A percentile compares a stretch with the other conserved stretches of the same genome.
Evolutionary conservation across 2,113 vertebrate genomes (phyloP).

Genomic region (Rattus rattus): DNA sequence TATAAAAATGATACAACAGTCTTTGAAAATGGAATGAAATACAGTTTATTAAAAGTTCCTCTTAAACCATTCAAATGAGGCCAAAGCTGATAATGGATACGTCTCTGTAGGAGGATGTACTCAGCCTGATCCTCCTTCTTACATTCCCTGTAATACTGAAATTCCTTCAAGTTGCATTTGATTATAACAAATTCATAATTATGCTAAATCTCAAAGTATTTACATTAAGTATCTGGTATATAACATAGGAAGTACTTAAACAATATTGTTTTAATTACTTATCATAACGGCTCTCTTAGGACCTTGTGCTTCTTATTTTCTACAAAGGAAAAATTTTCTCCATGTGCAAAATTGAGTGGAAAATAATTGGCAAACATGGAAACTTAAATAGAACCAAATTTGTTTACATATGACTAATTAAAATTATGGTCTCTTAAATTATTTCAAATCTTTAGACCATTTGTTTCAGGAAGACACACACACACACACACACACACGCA

Average conservation of each 20-base stretch:
- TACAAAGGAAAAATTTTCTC: neutral
- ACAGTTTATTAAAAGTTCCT: neutral
- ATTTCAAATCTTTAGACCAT: neutral
- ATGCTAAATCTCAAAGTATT: neutral
- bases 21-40: neutral
- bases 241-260: neutral
- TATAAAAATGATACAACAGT: neutral
- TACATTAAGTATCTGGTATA: neutral
- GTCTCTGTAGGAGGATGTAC: neutral
- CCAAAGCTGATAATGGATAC: neutral
- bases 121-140: neutral
- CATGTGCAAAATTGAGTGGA: neutral
- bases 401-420: neutral
- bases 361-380: constrained; percentile 29
- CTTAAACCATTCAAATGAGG: neutral
- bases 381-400: neutral
- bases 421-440: neutral
- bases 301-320: neutral
- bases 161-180: neutral
- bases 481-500: neutral
- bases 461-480: neutral
- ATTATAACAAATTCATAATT: constrained; percentile 7
- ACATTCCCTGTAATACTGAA: neutral
- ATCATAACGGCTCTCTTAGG: neutral
- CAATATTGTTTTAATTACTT: constrained; percentile 21